phyloP scores from a whole-genome alignment of 2,113 vertebrate genomes.

The Oriolus oriolus region DNA sequence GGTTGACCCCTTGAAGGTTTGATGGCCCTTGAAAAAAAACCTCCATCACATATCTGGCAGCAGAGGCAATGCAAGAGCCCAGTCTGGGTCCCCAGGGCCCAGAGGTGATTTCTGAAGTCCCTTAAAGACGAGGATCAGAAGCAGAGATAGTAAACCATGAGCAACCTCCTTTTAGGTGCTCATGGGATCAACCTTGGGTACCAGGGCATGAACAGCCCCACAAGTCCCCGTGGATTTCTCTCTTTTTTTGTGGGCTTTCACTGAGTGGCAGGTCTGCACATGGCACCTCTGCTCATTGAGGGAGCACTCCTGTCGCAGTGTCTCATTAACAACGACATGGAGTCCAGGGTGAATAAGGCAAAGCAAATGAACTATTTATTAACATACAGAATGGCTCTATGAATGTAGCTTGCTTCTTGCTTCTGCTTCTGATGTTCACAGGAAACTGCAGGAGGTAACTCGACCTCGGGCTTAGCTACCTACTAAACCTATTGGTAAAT shows the following conservation, averaged over 20 bases:
- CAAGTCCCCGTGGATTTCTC: not conserved
- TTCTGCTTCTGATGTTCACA: no score
- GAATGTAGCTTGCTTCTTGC: no score
- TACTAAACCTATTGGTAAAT: no score
- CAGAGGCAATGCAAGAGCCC: not conserved
- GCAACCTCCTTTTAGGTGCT: not conserved
- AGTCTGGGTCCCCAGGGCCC: not conserved
- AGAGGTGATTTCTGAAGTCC: not conserved
- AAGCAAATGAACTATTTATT: no score
- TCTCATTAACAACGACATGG: no score
- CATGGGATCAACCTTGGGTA: not conserved
- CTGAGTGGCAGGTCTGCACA: not conserved
- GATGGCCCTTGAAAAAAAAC: not conserved
- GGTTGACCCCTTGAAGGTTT: not conserved
- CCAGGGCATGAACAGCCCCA: not conserved
- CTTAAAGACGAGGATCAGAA: not conserved
- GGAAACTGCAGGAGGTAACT: no score
- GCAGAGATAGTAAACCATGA: not conserved
- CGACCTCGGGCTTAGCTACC: no score
- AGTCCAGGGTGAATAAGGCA: no score
- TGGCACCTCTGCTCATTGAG: not conserved
- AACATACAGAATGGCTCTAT: no score
- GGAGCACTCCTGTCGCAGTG: no score
- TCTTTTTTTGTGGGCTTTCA: not conserved
- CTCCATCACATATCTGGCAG: not conserved